Evolutionary conservation across 2,113 vertebrate genomes (phyloP).

Genomic region (Nesogale talazaci): DNA sequence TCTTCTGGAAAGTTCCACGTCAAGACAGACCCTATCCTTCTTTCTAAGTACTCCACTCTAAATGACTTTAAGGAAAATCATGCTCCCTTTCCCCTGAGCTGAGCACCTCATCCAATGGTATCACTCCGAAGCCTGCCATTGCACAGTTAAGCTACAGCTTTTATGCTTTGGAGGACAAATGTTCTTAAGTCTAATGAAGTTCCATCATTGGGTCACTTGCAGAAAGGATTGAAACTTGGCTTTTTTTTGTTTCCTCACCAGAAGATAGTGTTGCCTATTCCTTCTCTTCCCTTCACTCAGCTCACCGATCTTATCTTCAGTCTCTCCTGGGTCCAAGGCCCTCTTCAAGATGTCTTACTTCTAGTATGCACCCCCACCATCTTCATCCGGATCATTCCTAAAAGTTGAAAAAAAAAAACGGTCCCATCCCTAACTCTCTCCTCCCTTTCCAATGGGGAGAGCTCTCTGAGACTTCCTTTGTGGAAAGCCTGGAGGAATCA

Average conservation of each 20-base stretch:
- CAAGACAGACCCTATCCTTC: background rate
- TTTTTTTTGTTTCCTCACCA: background rate
- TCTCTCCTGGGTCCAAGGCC: background rate
- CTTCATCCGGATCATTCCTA: background rate
- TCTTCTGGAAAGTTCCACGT: slow-evolving; percentile 50
- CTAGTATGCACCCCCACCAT: background rate
- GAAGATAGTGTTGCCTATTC: background rate
- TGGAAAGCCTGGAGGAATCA: background rate
- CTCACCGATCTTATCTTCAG: background rate
- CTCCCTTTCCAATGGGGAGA: background rate
- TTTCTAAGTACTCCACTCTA: background rate
- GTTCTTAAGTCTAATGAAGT: too few species aligned
- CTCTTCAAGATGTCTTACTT: background rate
- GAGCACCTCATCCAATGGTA: background rate
- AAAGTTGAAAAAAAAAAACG: background rate
- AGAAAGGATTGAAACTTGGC: background rate
- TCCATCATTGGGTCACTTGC: background rate
- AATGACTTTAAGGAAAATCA: slow-evolving; percentile 24
- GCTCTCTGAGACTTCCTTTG: background rate
- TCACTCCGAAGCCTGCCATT: background rate
- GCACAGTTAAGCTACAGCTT: too few species aligned
- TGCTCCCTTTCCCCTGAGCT: background rate
- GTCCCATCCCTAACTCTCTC: background rate
- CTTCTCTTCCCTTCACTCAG: background rate
- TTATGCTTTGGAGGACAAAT: too few species aligned